Percentiles rank a stretch among this genome's conserved stretches.
These are phyloP conservation scores for Cenopis cana DNA, from an alignment of 2,888 invertebrate genomes.

Conservation along the genomic window DNA sequence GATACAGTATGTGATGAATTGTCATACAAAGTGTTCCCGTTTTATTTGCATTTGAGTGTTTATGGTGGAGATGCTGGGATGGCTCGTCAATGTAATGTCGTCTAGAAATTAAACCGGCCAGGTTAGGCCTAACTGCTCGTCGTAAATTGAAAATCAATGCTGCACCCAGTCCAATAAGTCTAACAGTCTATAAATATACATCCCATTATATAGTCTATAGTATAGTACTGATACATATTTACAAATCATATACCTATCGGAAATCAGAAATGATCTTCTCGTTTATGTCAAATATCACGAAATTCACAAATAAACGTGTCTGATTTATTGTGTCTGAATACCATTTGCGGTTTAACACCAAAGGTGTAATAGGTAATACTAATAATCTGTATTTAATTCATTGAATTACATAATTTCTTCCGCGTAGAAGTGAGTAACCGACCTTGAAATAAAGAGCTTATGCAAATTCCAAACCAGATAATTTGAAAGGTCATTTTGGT, in stretches of 20 bases:
- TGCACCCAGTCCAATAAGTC: no score
- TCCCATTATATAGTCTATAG: no score
- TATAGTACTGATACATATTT: no score
- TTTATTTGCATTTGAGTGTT: no score
- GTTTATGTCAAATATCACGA: no score
- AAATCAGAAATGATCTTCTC: no score
- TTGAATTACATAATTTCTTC: constrained; percentile 31
- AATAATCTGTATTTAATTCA: constrained; percentile 1
- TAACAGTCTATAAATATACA: no score
- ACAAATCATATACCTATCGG: no score
- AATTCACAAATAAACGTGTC: not conserved
- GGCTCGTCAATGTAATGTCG: not conserved
- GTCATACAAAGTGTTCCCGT: no score
- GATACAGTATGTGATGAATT: no score
- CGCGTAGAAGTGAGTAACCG: constrained; percentile 30
- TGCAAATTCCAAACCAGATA: constrained; percentile 36
- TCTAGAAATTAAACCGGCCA: not conserved
- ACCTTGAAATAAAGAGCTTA: constrained; percentile 38
- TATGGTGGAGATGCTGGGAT: constrained; percentile 11
- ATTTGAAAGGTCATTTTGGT: constrained; percentile 37
- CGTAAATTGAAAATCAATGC: no score
- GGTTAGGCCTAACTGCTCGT: no score
- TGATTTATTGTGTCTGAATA: not conserved
- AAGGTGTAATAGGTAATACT: not conserved
- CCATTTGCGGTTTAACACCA: not conserved